These are phyloP conservation scores for Periplaneta americana DNA, from an alignment of 1,140 invertebrate species.

Conservation along the genomic window DNA sequence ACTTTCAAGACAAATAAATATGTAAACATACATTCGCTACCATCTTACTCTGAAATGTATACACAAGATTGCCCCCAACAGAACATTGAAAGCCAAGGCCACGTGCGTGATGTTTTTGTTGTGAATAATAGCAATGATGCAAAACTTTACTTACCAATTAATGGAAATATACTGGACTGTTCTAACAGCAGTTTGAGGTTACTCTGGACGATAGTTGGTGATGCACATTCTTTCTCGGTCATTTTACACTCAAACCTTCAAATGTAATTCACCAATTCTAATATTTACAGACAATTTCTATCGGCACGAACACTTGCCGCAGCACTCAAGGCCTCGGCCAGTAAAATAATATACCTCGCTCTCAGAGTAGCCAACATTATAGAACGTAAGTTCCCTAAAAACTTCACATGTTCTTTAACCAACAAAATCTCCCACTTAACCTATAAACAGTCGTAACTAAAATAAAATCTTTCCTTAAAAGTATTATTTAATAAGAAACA, in stretches of 20 bases:
- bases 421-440: neutral
- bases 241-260: conserved; percentile 45
- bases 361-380: neutral
- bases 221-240: conserved; percentile 73
- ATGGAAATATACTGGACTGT: conserved; percentile 68
- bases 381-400: neutral
- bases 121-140: conserved; percentile 1
- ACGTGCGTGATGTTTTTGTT: conserved; percentile 4
- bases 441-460: neutral
- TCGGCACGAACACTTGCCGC: neutral
- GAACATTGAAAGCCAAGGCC: neutral
- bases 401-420: too few species aligned
- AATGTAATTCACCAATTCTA: neutral
- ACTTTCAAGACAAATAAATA: neutral
- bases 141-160: conserved; percentile 57
- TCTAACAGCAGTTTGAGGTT: conserved; percentile 70
- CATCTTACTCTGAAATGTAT: neutral
- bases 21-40: neutral
- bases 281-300: neutral
- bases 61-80: neutral
- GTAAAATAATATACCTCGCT: neutral
- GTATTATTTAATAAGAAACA: neutral
- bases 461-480: neutral
- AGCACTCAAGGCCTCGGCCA: neutral
- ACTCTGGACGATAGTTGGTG: conserved; percentile 70